These are phyloP conservation scores for Oncorhynchus nerka DNA, from an alignment of 2,113 vertebrate genomes.

Conservation along the genomic window DNA sequence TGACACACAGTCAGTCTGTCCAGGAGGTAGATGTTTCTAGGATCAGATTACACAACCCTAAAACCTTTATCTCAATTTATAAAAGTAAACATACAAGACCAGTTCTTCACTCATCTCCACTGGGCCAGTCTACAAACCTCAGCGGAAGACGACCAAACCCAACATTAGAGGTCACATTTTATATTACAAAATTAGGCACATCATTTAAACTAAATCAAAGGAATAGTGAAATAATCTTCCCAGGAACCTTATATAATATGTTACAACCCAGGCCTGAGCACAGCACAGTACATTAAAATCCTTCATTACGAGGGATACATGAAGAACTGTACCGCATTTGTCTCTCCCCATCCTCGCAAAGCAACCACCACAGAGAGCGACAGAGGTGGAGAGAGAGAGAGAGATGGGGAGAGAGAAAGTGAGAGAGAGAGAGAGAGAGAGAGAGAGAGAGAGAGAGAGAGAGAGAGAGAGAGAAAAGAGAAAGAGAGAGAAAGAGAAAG, in stretches of 20 bases:
- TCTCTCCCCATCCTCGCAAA: slow-evolving; percentile 37
- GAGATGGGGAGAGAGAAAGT: slow-evolving; percentile 19
- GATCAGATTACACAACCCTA: background rate
- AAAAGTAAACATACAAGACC: no score
- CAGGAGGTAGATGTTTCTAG: background rate
- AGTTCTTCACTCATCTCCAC: no score
- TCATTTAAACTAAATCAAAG: slow-evolving; percentile 58
- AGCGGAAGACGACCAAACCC: no score
- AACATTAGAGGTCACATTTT: slow-evolving; percentile 46
- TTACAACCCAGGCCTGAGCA: slow-evolving; percentile 38
- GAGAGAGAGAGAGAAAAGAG: background rate
- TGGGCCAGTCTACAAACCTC: no score
- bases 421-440: background rate
- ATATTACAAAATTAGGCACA: slow-evolving; percentile 17
- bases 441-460: slow-evolving; percentile 12
- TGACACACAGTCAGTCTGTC: no score
- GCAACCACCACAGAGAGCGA: background rate
- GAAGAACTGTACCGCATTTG: slow-evolving; percentile 50
- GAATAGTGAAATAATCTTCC: slow-evolving; percentile 45
- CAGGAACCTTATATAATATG: slow-evolving; percentile 42
- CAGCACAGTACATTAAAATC: slow-evolving; percentile 46
- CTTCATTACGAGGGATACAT: slow-evolving; percentile 59
- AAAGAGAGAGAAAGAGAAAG: no score
- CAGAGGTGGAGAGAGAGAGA: slow-evolving; percentile 1
- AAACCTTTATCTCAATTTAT: slow-evolving; percentile 1